Percentiles rank a stretch among this genome's conserved stretches.
phyloP scores from a whole-genome alignment of 2,888 invertebrate species.

The Amorpha juglandis region DNA sequence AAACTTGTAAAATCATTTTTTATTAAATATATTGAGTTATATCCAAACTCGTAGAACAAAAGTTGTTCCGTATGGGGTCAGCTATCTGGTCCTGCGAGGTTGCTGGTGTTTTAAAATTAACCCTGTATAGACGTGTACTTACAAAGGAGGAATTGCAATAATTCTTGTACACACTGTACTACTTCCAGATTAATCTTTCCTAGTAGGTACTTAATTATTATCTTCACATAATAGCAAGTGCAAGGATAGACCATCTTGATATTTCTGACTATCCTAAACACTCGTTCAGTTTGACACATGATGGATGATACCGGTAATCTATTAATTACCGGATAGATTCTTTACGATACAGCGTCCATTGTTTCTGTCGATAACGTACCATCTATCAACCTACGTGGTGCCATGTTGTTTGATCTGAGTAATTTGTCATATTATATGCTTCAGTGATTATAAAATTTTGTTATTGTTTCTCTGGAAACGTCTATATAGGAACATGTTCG shows the following conservation, averaged over 20 bases:
- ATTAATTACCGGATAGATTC: constrained; percentile 77
- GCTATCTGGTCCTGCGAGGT: too few species aligned
- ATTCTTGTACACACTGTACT: not conserved
- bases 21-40: too few species aligned
- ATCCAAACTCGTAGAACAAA: too few species aligned
- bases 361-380: constrained; percentile 64
- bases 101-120: too few species aligned
- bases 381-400: constrained; percentile 79
- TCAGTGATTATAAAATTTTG: constrained; percentile 60
- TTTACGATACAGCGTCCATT: constrained; percentile 71
- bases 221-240: not conserved
- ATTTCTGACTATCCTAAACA: constrained; percentile 18
- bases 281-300: constrained; percentile 53
- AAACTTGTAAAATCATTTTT: too few species aligned
- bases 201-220: too few species aligned
- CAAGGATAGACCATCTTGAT: not conserved
- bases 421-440: constrained; percentile 72
- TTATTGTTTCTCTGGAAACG: constrained; percentile 42
- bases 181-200: not conserved
- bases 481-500: not conserved
- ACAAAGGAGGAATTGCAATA: not conserved
- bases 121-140: too few species aligned
- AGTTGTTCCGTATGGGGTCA: too few species aligned
- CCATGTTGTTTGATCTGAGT: constrained; percentile 70
- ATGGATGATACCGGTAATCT: constrained; percentile 72